These are phyloP conservation scores for Panulirus ornatus DNA, from an alignment of 1,140 invertebrate species.

Conservation along the genomic window DNA sequence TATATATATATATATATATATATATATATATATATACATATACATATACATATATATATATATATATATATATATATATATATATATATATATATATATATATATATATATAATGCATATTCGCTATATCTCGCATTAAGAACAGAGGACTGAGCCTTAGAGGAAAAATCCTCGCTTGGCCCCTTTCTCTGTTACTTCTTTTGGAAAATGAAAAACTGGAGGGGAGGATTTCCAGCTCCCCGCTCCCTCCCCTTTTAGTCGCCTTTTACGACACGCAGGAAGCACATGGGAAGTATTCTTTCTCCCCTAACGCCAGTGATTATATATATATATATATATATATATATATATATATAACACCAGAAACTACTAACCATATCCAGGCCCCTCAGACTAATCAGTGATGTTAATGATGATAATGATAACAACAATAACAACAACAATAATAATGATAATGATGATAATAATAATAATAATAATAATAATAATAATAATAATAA, in stretches of 20 bases:
- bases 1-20: too few relatives aligned
- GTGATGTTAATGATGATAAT: too few relatives aligned
- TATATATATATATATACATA: conserved; percentile 23
- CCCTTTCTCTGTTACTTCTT: too few relatives aligned
- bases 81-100: conserved; percentile 23
- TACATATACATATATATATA: conserved; percentile 23
- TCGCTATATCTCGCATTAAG: too few relatives aligned
- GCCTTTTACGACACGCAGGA: too few relatives aligned
- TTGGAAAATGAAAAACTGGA: too few relatives aligned
- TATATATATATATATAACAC: not conserved
- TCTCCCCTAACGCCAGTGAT: too few relatives aligned
- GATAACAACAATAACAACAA: not conserved
- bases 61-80: conserved; percentile 27
- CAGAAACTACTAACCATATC: not conserved
- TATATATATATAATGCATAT: not conserved
- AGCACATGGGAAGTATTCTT: too few relatives aligned
- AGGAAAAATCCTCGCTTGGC: too few relatives aligned
- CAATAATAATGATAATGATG: not conserved
- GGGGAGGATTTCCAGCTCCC: too few relatives aligned
- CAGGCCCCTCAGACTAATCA: not conserved
- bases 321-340: not conserved
- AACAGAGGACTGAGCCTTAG: too few relatives aligned
- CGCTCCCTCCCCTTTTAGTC: too few relatives aligned
- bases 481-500: conserved; percentile 2
- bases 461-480: not conserved